A percentile compares a stretch with the other conserved stretches of the same genome.
These are phyloP conservation scores for Arenaria interpres DNA, from an alignment of 2,113 vertebrate genomes.

Conservation along the genomic window DNA sequence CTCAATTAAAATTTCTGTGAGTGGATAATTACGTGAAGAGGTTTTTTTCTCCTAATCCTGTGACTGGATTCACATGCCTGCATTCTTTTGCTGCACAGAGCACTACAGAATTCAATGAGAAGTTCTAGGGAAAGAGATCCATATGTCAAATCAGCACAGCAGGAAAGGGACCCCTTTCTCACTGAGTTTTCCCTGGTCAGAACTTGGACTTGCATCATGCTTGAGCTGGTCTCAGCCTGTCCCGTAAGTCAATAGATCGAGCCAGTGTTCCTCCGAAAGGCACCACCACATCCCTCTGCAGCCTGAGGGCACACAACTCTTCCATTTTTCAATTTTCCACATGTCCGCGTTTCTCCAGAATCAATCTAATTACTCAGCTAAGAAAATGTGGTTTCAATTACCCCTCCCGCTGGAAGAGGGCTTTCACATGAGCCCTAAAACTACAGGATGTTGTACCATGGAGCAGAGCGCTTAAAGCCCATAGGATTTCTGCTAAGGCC, in stretches of 20 bases:
- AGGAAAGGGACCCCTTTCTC: background rate
- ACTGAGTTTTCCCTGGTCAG: background rate
- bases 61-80: background rate
- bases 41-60: background rate
- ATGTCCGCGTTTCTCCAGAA: background rate
- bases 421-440: background rate
- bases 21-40: background rate
- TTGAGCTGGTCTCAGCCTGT: background rate
- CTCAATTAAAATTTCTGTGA: background rate
- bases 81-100: background rate
- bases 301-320: background rate
- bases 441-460: accelerated
- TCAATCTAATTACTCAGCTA: constrained; percentile 16
- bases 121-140: background rate
- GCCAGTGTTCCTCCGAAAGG: background rate
- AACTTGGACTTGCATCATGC: background rate
- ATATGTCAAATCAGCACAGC: background rate
- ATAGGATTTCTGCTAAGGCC: background rate
- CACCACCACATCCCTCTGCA: background rate
- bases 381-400: constrained; percentile 18
- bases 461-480: background rate
- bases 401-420: background rate
- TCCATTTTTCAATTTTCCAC: constrained; percentile 51
- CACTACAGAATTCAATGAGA: background rate
- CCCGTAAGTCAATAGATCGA: background rate